A percentile compares a stretch with the other conserved stretches of the same genome.
Conservation (phyloP, 2,113 vertebrate genomes). For the Gorsachius goisagi region DNA sequence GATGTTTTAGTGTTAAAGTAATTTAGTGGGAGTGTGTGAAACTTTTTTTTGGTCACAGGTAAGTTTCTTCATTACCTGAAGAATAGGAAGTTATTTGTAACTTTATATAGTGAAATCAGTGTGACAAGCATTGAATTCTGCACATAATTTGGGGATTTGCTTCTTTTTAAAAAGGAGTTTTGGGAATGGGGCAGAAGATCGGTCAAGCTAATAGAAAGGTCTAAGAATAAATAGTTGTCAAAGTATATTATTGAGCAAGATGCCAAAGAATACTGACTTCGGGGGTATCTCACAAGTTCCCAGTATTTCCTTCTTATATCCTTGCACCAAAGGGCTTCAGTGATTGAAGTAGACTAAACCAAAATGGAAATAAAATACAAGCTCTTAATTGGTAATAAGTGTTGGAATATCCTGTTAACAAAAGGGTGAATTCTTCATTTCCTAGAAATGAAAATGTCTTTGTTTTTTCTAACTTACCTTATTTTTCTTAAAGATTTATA, state of each 20-base stretch:
- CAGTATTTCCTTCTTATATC: neutral
- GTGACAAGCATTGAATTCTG: neutral
- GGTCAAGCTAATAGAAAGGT: neutral
- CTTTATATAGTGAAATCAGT: neutral
- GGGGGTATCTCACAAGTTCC: neutral
- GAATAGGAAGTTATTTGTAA: neutral
- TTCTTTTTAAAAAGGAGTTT: neutral
- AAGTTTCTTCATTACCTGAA: neutral
- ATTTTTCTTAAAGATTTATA: neutral
- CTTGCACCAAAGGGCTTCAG: neutral
- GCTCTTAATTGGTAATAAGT: neutral
- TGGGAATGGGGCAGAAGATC: neutral
- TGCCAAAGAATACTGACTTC: fast-evolving
- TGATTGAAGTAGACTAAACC: neutral
- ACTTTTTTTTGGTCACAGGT: neutral
- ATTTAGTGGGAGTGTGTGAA: neutral
- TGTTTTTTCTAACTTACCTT: neutral
- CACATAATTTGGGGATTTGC: fast-evolving
- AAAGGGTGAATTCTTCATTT: neutral
- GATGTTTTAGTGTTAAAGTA: neutral
- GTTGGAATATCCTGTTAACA: neutral
- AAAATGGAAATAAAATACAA: neutral
- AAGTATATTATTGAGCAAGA: neutral
- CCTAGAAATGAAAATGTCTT: neutral
- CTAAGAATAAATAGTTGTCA: neutral